These are phyloP conservation scores for Mesorhabditis spiculigera DNA, from an alignment of 2,888 invertebrate species.

Conservation along the genomic window DNA sequence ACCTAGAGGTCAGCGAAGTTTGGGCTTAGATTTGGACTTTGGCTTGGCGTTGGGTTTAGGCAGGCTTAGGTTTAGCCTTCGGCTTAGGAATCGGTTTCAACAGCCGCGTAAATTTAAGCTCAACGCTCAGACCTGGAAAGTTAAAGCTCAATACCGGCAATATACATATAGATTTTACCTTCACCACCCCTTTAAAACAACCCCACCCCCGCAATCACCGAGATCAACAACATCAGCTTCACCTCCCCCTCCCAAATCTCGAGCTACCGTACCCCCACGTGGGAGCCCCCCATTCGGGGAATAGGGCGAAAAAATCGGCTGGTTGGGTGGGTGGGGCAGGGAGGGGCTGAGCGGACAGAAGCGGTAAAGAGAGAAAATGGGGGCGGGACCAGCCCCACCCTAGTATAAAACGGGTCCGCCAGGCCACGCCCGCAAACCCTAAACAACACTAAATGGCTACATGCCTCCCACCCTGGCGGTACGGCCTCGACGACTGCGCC, in stretches of 20 bases:
- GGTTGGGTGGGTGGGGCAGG: neutral
- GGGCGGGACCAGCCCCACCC: slow-evolving; percentile 5
- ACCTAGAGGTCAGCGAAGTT: too few relatives aligned
- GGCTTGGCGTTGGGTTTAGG: too few relatives aligned
- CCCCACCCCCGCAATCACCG: too few relatives aligned
- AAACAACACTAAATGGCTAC: slow-evolving; percentile 22
- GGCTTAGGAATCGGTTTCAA: too few relatives aligned
- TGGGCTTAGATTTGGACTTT: too few relatives aligned
- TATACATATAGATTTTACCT: too few relatives aligned
- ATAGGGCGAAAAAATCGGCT: neutral
- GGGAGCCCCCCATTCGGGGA: neutral
- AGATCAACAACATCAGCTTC: too few relatives aligned
- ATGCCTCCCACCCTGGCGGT: slow-evolving; percentile 36
- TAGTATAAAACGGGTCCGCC: neutral
- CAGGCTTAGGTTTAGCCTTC: too few relatives aligned
- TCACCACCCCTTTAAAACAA: too few relatives aligned
- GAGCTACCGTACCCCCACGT: neutral
- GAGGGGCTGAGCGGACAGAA: neutral
- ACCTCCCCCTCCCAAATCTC: neutral
- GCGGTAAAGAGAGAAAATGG: neutral
- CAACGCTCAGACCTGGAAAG: too few relatives aligned
- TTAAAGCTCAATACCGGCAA: too few relatives aligned
- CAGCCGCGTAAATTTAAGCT: too few relatives aligned
- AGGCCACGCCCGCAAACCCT: neutral
- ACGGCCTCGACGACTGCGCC: slow-evolving; percentile 33